Base-by-base conservation (phyloP, 1,140 invertebrate species). In the Panulirus ornatus region DNA sequence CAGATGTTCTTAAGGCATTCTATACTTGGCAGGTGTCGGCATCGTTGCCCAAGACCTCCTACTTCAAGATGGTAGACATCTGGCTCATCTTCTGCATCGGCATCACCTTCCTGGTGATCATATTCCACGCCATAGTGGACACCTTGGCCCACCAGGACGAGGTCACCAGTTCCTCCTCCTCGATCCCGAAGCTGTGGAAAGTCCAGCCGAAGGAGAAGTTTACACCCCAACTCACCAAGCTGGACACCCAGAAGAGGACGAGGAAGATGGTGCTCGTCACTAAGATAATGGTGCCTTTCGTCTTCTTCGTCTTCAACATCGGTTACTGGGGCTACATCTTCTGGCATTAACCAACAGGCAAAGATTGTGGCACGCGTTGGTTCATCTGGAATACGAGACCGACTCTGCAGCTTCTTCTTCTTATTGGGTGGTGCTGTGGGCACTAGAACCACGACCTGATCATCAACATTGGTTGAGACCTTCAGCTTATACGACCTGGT, bases 1-100 rank as follows among this genome's bases (percentile, higher is more conserved):
- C n/a, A n/a, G 44, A 47, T 47, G 44, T 16, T 47, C n/a, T n/a
- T n/a, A n/a, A n/a, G 44, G 8, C 19, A 3, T 11, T 27, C n/a
- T 66, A 5, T 27, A 22, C 34, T 16, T 75, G 9, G 0, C 42
- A 85, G 83, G 83, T 85, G 22, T 85, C 83, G 2, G 83, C 66
- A 36, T 73, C 83, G 42, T 70, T 85, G 2, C 83, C 83, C 66
- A 85, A 85, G 66, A 85, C 83, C 2, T 85, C 83, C 3, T 85
- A 85, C 70, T 85, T 85, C 70, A 85, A 85, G 58, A 85, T 85
- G 83, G 83, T 85, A n/a, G 83, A 85, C n/a, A 85, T 85, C 34
- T 85, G 83, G 83, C 83, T 85, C n/a, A 85, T 85, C 38, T 85
- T 85, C 44, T 85, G 83, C 70, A 85, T 85, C 36, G 83, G 83